Evolutionary conservation across 2,888 invertebrate genomes (phyloP).

Genomic region (Nasonovia ribisnigri): DNA sequence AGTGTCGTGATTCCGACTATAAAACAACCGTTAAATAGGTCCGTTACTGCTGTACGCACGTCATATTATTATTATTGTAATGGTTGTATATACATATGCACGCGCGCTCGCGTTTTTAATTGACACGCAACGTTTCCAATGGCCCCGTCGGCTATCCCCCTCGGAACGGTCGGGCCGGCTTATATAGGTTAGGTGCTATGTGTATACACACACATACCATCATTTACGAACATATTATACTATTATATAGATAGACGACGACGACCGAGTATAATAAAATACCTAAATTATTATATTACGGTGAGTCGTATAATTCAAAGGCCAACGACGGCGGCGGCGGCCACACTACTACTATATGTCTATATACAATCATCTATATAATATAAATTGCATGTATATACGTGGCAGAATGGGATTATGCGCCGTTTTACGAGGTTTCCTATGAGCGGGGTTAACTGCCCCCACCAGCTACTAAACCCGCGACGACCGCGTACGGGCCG

Average conservation of each 20-base stretch:
- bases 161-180: background rate
- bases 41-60: slow-evolving; percentile 13
- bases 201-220: background rate
- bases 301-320: slow-evolving; percentile 43
- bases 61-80: background rate
- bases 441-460: slow-evolving; percentile 36
- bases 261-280: background rate
- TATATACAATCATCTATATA: background rate
- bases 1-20: slow-evolving; percentile 53
- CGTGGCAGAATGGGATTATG: slow-evolving; percentile 2
- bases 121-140: slow-evolving; percentile 34
- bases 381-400: background rate
- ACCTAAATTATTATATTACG: slow-evolving; percentile 40
- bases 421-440: slow-evolving; percentile 56
- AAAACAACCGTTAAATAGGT: slow-evolving; percentile 60
- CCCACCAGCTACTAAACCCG: background rate
- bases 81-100: background rate
- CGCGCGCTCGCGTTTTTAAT: slow-evolving; percentile 17
- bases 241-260: background rate
- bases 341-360: background rate
- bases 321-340: background rate
- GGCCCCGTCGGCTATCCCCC: background rate
- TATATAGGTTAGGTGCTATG: background rate
- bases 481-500: background rate
- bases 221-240: background rate